Evolutionary conservation across 1,140 invertebrate species (phyloP).

Genomic region (Chrysopa pallens): DNA sequence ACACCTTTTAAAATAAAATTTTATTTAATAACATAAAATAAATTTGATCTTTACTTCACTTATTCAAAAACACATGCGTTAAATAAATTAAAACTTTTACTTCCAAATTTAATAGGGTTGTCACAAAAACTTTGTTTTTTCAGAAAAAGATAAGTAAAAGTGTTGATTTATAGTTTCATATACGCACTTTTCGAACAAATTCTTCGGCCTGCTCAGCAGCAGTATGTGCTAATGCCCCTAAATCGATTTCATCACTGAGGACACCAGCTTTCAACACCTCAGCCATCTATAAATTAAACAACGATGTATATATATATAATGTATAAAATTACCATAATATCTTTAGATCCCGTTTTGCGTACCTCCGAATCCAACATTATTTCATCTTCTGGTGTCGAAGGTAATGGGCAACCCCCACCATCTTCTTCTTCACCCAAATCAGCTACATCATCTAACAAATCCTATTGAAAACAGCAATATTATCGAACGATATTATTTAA

Average conservation of each 20-base stretch:
- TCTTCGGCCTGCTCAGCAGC: conserved; percentile 88
- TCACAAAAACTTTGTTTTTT: too few species aligned
- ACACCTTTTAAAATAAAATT: conserved; percentile 31
- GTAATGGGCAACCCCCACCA: conserved; percentile 60
- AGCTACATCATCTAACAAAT: conserved; percentile 32
- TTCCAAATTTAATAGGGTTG: too few species aligned
- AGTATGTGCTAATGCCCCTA: conserved; percentile 64
- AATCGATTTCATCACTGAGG: conserved; percentile 59
- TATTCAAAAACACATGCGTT: too few species aligned
- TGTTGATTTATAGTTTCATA: background rate
- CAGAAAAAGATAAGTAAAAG: background rate
- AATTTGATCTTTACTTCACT: too few species aligned
- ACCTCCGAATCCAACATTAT: conserved; percentile 61
- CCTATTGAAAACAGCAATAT: conserved; percentile 19
- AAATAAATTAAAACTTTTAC: too few species aligned
- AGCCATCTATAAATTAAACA: conserved; percentile 35
- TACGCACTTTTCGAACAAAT: conserved; percentile 64
- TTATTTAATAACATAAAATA: background rate
- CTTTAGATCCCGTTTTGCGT: conserved; percentile 5
- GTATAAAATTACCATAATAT: conserved; percentile 3
- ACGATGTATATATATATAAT: conserved; percentile 2
- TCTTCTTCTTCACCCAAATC: conserved; percentile 40
- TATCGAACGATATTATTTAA: conserved; percentile 11
- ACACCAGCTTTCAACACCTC: conserved; percentile 68
- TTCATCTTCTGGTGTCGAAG: conserved; percentile 73